A percentile compares a stretch with the other conserved stretches of the same genome.
These are phyloP conservation scores for Tethya wilhelma DNA, from an alignment of 37 sponge, comb jelly and placozoan species.

Conservation along the genomic window DNA sequence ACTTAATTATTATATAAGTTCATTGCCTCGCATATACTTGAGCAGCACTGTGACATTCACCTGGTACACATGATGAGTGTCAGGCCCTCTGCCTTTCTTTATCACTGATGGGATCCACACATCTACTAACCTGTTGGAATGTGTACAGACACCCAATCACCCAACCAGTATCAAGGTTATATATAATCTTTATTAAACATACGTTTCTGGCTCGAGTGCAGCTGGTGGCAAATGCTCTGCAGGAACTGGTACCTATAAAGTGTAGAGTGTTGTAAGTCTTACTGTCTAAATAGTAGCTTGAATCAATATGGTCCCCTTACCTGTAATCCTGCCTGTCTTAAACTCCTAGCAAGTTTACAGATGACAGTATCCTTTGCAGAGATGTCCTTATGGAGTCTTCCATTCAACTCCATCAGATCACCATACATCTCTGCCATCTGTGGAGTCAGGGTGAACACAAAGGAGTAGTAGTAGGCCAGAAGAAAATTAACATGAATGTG, in stretches of 20 bases:
- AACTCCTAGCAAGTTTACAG: conserved; percentile 5
- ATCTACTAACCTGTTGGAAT: conserved; percentile 43
- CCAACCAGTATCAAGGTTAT: too few species aligned
- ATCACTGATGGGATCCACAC: conserved; percentile 96
- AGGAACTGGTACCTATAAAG: conserved; percentile 9
- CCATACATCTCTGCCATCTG: conserved; percentile 99
- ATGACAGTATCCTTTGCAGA: conserved; percentile 58
- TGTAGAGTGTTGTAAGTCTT: not conserved
- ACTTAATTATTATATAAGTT: not conserved
- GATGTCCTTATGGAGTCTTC: conserved; percentile 69
- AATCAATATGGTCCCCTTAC: not conserved
- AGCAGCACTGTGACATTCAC: conserved; percentile 22
- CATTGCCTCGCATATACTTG: not conserved
- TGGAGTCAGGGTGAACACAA: too few species aligned
- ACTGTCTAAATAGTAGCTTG: not conserved
- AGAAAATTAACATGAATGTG: too few species aligned
- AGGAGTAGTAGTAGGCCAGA: too few species aligned
- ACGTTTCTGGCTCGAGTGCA: conserved; percentile 20
- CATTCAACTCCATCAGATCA: conserved; percentile 95
- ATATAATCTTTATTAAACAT: too few species aligned
- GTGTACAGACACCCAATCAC: not conserved
- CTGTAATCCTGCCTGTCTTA: conserved; percentile 22
- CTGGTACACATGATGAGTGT: conserved; percentile 90
- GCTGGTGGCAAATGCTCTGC: not conserved
- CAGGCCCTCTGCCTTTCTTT: conserved; percentile 71